These are phyloP conservation scores for Aethina tumida DNA, from an alignment of 1,140 invertebrate genomes.

Conservation along the genomic window DNA sequence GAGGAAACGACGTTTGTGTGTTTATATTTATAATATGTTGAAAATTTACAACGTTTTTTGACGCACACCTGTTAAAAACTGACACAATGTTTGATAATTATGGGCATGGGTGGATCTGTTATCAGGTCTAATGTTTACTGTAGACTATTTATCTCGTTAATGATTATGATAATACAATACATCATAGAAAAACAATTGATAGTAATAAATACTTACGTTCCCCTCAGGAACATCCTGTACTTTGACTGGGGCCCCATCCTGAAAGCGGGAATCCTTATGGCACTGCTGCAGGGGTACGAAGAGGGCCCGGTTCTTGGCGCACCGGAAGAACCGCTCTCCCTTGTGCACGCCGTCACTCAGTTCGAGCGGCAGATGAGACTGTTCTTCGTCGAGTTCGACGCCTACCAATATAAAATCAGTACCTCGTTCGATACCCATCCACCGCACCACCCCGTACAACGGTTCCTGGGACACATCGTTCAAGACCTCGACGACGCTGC, in stretches of 20 bases:
- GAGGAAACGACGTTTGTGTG: too few relatives aligned
- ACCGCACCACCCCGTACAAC: conserved; percentile 73
- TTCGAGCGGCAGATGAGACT: conserved; percentile 43
- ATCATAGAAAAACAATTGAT: too few relatives aligned
- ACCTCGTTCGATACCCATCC: conserved; percentile 58
- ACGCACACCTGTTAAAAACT: too few relatives aligned
- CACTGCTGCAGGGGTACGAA: conserved; percentile 72
- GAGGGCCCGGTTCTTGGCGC: conserved; percentile 57
- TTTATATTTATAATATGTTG: too few relatives aligned
- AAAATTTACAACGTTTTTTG: too few relatives aligned
- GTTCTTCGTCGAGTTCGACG: conserved; percentile 63
- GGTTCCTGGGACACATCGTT: conserved; percentile 44
- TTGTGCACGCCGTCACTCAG: conserved; percentile 69
- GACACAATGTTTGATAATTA: too few relatives aligned
- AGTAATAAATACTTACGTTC: too few relatives aligned
- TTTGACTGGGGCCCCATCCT: conserved; percentile 44
- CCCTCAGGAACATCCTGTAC: conserved; percentile 35
- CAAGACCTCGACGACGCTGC: conserved; percentile 63
- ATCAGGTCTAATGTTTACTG: too few relatives aligned
- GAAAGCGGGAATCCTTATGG: conserved; percentile 65
- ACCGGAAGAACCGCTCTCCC: conserved; percentile 59
- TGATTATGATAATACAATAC: too few relatives aligned
- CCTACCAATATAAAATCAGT: conserved; percentile 39
- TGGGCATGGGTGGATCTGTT: too few relatives aligned
- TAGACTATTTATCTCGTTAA: too few relatives aligned